Evolutionary conservation across 92 coral and sea anemone genomes (phyloP).

Genomic region (Galaxea fascicularis): DNA sequence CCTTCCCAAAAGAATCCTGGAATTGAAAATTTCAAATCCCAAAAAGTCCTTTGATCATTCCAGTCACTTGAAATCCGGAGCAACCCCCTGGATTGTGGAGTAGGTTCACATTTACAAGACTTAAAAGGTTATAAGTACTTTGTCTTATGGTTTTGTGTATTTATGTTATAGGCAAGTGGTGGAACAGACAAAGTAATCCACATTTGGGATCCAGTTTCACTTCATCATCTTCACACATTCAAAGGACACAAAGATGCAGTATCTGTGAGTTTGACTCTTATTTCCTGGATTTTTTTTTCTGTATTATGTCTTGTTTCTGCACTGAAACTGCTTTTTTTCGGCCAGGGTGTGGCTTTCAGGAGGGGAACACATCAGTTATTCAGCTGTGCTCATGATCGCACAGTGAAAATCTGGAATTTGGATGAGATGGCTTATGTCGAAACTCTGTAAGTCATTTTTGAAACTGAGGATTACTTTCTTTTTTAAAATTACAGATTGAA

Average conservation of each 20-base stretch:
- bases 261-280: conserved; percentile 73
- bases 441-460: conserved; percentile 83
- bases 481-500: no score
- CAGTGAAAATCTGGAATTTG: conserved; percentile 95
- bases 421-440: conserved; percentile 99
- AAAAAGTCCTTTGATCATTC: no score
- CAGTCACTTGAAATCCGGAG: no score
- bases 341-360: conserved; percentile 94
- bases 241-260: conserved; percentile 92
- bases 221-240: conserved; percentile 84
- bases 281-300: neutral
- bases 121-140: neutral
- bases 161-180: conserved; percentile 82
- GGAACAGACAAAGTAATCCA: conserved; percentile 90
- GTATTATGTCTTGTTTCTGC: neutral
- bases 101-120: no score
- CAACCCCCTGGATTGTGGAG: no score
- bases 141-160: neutral
- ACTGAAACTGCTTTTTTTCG: neutral
- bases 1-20: no score
- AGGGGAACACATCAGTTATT: conserved; percentile 91
- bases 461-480: no score
- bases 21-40: no score
- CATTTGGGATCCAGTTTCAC: conserved; percentile 86
- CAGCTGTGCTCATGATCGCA: conserved; percentile 92